Evolutionary conservation across 2,888 invertebrate species (phyloP).

Genomic region (Xanthorhoe designata): DNA sequence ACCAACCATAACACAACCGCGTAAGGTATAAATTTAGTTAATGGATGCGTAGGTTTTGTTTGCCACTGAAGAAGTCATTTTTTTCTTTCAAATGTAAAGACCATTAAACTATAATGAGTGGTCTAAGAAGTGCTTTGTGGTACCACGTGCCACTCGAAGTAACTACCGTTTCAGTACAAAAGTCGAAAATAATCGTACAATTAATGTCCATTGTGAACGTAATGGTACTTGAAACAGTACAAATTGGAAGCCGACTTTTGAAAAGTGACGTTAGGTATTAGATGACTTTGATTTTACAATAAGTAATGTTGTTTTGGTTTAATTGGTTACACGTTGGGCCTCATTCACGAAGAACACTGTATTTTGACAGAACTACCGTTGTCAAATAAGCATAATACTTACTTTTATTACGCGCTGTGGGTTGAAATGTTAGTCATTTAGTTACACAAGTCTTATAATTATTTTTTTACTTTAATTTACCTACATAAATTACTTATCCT

Average conservation of each 20-base stretch:
- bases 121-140: conserved; percentile 77
- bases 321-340: conserved; percentile 13
- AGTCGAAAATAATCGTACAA: conserved; percentile 82
- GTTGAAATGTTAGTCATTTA: no score
- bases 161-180: conserved; percentile 82
- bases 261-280: conserved; percentile 44
- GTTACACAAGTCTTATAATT: no score
- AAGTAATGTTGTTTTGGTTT: conserved; percentile 21
- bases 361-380: not conserved
- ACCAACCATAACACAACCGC: conserved; percentile 32
- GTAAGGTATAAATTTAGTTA: conserved; percentile 46
- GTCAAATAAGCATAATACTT: no score
- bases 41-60: conserved; percentile 22
- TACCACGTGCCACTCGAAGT: conserved; percentile 80
- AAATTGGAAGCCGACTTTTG: conserved; percentile 75
- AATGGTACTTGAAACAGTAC: conserved; percentile 76
- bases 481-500: no score
- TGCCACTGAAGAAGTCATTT: conserved; percentile 71
- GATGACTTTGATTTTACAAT: conserved; percentile 48
- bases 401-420: no score
- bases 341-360: not conserved
- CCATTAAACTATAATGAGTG: conserved; percentile 84
- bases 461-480: no score
- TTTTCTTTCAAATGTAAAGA: conserved; percentile 74
- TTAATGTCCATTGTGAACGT: conserved; percentile 70